Conservation (phyloP, 2,113 vertebrate genomes). For the Lophius piscatorius region DNA sequence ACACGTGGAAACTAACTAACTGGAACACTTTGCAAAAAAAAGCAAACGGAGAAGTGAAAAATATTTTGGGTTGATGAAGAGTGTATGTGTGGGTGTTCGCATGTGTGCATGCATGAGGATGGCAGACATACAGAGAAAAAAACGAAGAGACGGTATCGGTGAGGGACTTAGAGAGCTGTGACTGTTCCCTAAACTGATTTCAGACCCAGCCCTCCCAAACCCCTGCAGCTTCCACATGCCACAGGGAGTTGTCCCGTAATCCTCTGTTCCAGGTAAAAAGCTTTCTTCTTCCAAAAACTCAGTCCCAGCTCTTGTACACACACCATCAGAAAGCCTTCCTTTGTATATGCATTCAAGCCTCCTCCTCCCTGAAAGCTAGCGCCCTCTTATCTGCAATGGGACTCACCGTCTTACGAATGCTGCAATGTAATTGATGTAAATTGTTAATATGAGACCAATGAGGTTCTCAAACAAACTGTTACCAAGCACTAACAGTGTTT, state of each 20-base stretch:
- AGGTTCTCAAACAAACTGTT: constrained; percentile 51
- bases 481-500: constrained; percentile 30
- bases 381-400: constrained; percentile 52
- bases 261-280: constrained; percentile 82
- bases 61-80: constrained; percentile 48
- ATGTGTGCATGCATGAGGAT: constrained; percentile 29
- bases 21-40: not conserved
- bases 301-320: constrained; percentile 49
- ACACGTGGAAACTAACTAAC: too few relatives aligned
- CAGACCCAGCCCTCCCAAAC: constrained; percentile 66
- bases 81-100: constrained; percentile 28
- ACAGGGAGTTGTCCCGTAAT: constrained; percentile 78
- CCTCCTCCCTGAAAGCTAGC: constrained; percentile 36
- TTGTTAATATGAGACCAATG: constrained; percentile 57
- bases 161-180: constrained; percentile 66
- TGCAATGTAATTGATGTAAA: constrained; percentile 52
- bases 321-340: constrained; percentile 50
- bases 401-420: constrained; percentile 46
- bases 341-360: constrained; percentile 52
- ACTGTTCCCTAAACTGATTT: constrained; percentile 79
- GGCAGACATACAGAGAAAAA: constrained; percentile 11
- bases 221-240: constrained; percentile 72
- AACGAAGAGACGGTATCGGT: constrained; percentile 46
- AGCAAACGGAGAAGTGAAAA: constrained; percentile 19
- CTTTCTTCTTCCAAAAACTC: constrained; percentile 70